Conservation (phyloP, 64 coral and sea anemone species). For the Porites lutea region DNA sequence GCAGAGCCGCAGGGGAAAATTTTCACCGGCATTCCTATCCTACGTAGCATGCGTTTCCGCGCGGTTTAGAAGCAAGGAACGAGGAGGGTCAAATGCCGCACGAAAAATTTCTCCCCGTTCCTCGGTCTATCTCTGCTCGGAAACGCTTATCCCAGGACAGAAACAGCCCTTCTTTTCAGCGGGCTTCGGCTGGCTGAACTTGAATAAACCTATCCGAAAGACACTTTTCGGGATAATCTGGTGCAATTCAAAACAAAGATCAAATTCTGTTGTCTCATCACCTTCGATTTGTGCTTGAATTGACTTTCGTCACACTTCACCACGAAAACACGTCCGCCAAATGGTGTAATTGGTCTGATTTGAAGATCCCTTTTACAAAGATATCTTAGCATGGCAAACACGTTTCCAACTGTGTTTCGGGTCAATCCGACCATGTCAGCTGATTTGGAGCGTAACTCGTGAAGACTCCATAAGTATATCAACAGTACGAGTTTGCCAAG, state of each 20-base stretch:
- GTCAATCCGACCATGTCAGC: not conserved
- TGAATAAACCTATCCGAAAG: not conserved
- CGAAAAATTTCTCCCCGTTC: not conserved
- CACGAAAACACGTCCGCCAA: not conserved
- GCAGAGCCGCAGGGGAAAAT: too few species aligned
- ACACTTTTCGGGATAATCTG: not conserved
- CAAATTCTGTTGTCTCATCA: not conserved
- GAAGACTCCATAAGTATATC: conserved; percentile 16
- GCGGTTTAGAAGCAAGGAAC: too few species aligned
- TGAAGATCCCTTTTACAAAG: conserved; percentile 6
- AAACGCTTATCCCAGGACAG: not conserved
- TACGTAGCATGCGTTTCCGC: too few species aligned
- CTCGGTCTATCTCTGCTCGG: too few species aligned
- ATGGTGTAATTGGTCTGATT: conserved; percentile 13
- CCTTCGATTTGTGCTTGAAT: conserved; percentile 46
- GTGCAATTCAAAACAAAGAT: not conserved
- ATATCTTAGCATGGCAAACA: not conserved
- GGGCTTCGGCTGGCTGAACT: not conserved
- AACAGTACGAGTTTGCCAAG: not conserved
- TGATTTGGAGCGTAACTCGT: not conserved
- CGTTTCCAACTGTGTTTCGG: conserved; percentile 11
- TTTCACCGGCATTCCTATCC: too few species aligned
- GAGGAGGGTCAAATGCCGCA: too few species aligned
- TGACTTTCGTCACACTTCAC: conserved; percentile 47
- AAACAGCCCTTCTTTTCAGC: not conserved